Evolutionary conservation across 2,797 vertebrate genomes (phyloP).

Genomic region (Sebastes variabilis): DNA sequence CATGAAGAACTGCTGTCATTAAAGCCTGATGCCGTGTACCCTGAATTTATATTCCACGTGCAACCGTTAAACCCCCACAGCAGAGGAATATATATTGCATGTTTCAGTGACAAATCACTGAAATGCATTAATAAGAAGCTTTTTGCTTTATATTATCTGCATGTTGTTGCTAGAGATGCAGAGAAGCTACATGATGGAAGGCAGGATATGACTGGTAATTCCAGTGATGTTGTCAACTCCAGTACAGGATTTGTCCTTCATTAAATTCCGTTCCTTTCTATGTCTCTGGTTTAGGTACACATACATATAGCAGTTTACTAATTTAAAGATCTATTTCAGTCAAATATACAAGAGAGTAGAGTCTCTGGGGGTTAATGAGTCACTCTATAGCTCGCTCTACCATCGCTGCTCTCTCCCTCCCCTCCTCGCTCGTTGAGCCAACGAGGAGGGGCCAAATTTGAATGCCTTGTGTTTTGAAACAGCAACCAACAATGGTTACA

Average conservation of each 20-base stretch:
- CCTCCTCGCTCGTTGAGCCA: too few species aligned
- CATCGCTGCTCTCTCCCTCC: too few species aligned
- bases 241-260: not conserved
- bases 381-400: not conserved
- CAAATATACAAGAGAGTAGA: not conserved
- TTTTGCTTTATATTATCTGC: slow-evolving; percentile 30
- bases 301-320: not conserved
- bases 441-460: too few species aligned
- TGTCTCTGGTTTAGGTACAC: not conserved
- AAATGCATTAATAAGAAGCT: slow-evolving; percentile 25
- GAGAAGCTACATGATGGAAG: slow-evolving; percentile 9
- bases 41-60: slow-evolving; percentile 44
- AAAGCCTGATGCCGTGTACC: slow-evolving; percentile 34
- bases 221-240: not conserved
- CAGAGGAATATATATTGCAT: slow-evolving; percentile 26
- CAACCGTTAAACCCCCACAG: slow-evolving; percentile 16
- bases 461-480: too few species aligned
- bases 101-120: slow-evolving; percentile 10
- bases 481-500: too few species aligned
- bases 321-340: not conserved
- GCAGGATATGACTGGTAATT: slow-evolving; percentile 7
- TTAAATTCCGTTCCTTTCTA: not conserved
- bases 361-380: not conserved
- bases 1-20: slow-evolving; percentile 53
- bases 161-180: slow-evolving; percentile 40